Evolutionary conservation across 2,888 invertebrate species (phyloP).

Genomic region (Eilema depressum): DNA sequence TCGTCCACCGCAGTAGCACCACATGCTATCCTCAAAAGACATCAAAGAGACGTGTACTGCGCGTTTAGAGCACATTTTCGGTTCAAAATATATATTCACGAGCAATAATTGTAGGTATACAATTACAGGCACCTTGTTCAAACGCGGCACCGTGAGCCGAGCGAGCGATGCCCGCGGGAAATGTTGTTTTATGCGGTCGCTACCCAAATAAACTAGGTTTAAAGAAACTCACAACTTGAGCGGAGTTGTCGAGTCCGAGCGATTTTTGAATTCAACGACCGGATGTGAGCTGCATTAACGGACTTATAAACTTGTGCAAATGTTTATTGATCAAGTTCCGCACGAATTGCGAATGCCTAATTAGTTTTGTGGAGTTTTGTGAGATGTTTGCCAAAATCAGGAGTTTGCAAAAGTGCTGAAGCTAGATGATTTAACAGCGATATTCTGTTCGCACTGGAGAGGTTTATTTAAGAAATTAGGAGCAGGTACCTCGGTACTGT

Average conservation of each 20-base stretch:
- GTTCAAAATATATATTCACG: no score
- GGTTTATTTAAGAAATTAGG: background rate
- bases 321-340: constrained; percentile 37
- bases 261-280: constrained; percentile 45
- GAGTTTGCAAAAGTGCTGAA: background rate
- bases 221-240: constrained; percentile 57
- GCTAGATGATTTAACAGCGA: background rate
- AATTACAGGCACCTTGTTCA: constrained; percentile 10
- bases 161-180: constrained; percentile 58
- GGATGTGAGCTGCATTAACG: constrained; percentile 34
- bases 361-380: constrained; percentile 14
- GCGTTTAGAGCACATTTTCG: no score
- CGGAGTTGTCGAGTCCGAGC: constrained; percentile 51
- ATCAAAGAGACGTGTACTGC: no score
- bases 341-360: constrained; percentile 31
- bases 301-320: constrained; percentile 26
- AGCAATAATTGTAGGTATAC: background rate
- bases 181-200: constrained; percentile 64
- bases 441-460: background rate
- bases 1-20: no score
- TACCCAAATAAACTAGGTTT: constrained; percentile 69
- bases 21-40: no score
- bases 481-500: background rate
- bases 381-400: background rate
- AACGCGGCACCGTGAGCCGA: constrained; percentile 46